These are phyloP conservation scores for Passer domesticus DNA, from an alignment of 2,113 vertebrate genomes.

Conservation along the genomic window DNA sequence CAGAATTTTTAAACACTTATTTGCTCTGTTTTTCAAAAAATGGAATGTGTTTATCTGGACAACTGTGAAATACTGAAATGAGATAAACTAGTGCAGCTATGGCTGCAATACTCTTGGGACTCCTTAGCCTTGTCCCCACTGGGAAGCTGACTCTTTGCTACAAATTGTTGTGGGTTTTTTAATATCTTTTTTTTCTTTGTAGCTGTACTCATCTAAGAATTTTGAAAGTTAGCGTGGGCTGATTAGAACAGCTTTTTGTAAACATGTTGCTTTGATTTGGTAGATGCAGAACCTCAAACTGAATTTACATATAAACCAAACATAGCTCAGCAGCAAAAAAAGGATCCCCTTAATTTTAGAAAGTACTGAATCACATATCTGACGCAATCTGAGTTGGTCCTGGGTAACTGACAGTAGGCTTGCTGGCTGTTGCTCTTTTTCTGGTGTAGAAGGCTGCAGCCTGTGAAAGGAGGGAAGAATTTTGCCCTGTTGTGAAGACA, in stretches of 20 bases:
- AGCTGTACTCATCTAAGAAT: not conserved
- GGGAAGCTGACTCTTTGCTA: not conserved
- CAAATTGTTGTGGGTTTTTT: not conserved
- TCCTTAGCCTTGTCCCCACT: slow-evolving; percentile 16
- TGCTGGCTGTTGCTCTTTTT: not conserved
- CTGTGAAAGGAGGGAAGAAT: not conserved
- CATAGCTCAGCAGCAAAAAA: not conserved
- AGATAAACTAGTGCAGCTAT: not conserved
- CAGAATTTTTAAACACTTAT: not conserved
- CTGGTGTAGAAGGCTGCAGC: not conserved
- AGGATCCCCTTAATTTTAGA: not conserved
- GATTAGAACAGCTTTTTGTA: not conserved
- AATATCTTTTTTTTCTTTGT: not conserved
- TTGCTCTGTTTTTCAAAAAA: not conserved
- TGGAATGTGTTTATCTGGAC: not conserved
- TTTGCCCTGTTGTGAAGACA: not conserved
- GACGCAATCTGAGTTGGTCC: not conserved
- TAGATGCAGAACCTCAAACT: not conserved
- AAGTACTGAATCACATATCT: not conserved
- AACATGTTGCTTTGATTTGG: not conserved
- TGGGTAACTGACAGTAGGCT: not conserved
- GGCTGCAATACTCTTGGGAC: slow-evolving; percentile 23
- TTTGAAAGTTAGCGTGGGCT: not conserved
- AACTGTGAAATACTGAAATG: slow-evolving; percentile 19
- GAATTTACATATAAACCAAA: not conserved